phyloP scores from a whole-genome alignment of 2,888 invertebrate species.

The Carabus problematicus region DNA sequence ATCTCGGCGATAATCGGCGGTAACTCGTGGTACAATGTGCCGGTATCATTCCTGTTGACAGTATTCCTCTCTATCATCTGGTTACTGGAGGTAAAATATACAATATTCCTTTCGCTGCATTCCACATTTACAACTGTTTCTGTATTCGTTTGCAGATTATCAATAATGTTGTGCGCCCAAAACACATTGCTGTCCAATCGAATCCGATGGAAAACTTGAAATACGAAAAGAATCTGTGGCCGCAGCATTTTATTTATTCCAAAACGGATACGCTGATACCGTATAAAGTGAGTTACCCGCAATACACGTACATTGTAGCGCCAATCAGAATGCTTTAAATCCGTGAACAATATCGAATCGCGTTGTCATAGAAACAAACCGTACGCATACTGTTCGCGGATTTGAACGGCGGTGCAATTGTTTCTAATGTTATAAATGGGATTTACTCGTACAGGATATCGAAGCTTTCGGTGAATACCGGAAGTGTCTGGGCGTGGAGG shows the following conservation, averaged over 20 bases:
- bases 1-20: conserved; percentile 69
- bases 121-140: conserved; percentile 16
- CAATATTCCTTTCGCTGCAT: conserved; percentile 20
- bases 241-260: conserved; percentile 77
- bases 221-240: conserved; percentile 67
- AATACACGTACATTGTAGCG: too few species aligned
- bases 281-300: conserved; percentile 59
- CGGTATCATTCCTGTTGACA: conserved; percentile 64
- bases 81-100: conserved; percentile 64
- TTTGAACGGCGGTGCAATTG: too few species aligned
- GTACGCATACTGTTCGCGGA: too few species aligned
- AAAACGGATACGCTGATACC: conserved; percentile 73
- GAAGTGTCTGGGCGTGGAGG: conserved; percentile 66
- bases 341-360: too few species aligned
- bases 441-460: too few species aligned
- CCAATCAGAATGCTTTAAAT: too few species aligned
- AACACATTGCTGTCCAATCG: conserved; percentile 59
- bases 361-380: too few species aligned
- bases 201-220: conserved; percentile 67
- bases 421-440: too few species aligned
- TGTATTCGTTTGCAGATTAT: conserved; percentile 52
- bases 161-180: conserved; percentile 55
- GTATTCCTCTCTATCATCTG: conserved; percentile 67
- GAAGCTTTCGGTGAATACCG: conserved; percentile 70
- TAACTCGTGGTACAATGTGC: conserved; percentile 63